Evolutionary conservation across 2,888 invertebrate genomes (phyloP).

Genomic region (Chymomyza procnemis): DNA sequence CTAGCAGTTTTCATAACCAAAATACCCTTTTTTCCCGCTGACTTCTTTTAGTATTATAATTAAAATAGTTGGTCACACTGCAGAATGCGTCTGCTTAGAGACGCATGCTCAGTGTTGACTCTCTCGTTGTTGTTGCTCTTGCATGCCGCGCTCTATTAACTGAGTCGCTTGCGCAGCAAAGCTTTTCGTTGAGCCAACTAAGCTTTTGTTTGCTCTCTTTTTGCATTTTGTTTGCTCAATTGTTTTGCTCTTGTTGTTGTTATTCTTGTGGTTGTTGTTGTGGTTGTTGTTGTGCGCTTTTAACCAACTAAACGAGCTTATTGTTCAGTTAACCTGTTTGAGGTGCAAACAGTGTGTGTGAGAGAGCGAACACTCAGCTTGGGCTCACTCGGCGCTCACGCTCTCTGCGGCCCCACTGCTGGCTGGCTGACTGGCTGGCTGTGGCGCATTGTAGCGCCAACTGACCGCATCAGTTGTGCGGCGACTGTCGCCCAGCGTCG

Average conservation of each 20-base stretch:
- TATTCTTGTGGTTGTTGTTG: too few species aligned
- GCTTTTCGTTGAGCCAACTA: conserved; percentile 42
- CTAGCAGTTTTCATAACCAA: too few species aligned
- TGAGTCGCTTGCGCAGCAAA: conserved; percentile 5
- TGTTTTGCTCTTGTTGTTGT: conserved; percentile 38
- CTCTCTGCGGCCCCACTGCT: not conserved
- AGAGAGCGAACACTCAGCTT: too few species aligned
- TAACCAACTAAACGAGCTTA: not conserved
- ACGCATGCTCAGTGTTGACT: too few species aligned
- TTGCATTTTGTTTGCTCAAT: conserved; percentile 10
- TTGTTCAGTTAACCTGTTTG: not conserved
- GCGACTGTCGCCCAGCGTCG: conserved; percentile 58
- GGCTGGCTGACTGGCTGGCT: conserved; percentile 21
- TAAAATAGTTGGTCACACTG: too few species aligned
- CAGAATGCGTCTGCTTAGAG: too few species aligned
- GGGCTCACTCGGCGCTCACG: not conserved
- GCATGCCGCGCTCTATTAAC: not conserved
- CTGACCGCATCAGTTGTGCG: conserved; percentile 57
- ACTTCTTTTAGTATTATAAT: too few species aligned
- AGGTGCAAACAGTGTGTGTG: not conserved
- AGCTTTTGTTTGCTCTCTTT: conserved; percentile 22
- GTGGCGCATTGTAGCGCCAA: conserved; percentile 26
- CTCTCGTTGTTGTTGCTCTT: not conserved
- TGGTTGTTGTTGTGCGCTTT: not conserved
- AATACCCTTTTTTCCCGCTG: too few species aligned